A percentile compares a stretch with the other conserved stretches of the same genome.
Conservation (phyloP, 2,797 vertebrate species). For the Cirrhinus mrigala region DNA sequence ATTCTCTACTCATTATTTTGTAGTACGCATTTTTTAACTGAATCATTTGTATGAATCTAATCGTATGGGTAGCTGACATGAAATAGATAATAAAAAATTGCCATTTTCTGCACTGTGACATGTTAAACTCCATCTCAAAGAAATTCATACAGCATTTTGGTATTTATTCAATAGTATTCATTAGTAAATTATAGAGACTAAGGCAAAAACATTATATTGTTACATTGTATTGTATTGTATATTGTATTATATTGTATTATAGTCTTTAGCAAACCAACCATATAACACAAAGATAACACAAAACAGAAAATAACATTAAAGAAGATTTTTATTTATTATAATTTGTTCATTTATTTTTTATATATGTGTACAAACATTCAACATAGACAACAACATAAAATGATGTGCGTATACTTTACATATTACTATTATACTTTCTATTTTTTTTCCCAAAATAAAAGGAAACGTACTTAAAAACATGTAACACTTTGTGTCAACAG, state of each 20-base stretch:
- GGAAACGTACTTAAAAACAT: slow-evolving; percentile 18
- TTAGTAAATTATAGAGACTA: background rate
- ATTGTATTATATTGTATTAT: background rate
- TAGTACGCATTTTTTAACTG: too few species aligned
- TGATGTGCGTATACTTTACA: slow-evolving; percentile 45
- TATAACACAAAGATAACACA: background rate
- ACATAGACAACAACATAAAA: slow-evolving; percentile 53
- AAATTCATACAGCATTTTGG: background rate
- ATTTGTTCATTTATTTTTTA: slow-evolving; percentile 47
- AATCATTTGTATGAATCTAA: too few species aligned
- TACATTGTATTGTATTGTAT: background rate
- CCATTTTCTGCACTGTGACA: background rate
- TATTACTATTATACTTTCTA: background rate
- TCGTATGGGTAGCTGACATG: background rate
- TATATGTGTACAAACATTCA: slow-evolving; percentile 54
- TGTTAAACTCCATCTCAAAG: background rate
- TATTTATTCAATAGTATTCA: background rate
- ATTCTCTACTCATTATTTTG: background rate
- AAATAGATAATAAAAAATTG: background rate
- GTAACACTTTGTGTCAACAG: slow-evolving; percentile 2
- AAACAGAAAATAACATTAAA: slow-evolving; percentile 38
- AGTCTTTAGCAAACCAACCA: background rate
- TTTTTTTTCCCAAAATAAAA: slow-evolving; percentile 55
- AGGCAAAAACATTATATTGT: too few species aligned
- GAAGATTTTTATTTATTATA: slow-evolving; percentile 26